Conservation (phyloP, 2,888 invertebrate species). For the Ctena decussata region DNA sequence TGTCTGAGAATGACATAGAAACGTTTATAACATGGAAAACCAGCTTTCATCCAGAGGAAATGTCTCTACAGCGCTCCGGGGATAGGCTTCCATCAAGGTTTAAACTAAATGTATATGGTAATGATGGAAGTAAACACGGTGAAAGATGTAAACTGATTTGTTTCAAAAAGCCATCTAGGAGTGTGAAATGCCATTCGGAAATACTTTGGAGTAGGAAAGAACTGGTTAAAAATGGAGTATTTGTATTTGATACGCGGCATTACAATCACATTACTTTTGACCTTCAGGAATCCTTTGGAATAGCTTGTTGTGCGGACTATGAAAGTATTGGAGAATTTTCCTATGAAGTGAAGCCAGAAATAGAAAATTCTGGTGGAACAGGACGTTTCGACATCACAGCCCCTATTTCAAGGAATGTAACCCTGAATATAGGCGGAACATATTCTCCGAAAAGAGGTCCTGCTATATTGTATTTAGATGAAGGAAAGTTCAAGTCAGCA, state of each 20-base stretch:
- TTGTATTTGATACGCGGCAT: constrained; percentile 20
- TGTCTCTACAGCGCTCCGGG: neutral
- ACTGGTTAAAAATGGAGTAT: neutral
- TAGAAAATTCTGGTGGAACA: constrained; percentile 24
- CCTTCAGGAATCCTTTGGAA: neutral
- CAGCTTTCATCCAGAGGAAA: constrained; percentile 38
- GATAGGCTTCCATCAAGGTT: constrained; percentile 39
- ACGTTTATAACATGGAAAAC: constrained; percentile 72
- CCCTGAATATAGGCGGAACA: too few relatives aligned
- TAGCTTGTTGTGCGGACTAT: constrained; percentile 23
- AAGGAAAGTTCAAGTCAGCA: too few relatives aligned
- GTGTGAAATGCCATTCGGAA: neutral
- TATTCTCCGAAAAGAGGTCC: too few relatives aligned
- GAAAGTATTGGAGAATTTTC: constrained; percentile 20
- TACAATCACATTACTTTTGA: constrained; percentile 19
- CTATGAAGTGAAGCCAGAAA: constrained; percentile 30
- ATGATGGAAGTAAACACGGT: neutral
- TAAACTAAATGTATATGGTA: constrained; percentile 56
- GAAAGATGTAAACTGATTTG: neutral
- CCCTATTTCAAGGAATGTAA: neutral
- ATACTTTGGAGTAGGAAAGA: constrained; percentile 4
- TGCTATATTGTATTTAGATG: too few relatives aligned
- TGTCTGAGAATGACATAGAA: constrained; percentile 77
- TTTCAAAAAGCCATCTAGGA: neutral
- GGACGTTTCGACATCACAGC: neutral